Evolutionary conservation across 2,797 vertebrate genomes (phyloP), one percentile per base, ranked within the genome.

Genomic region (Ataeniobius toweri): DNA sequence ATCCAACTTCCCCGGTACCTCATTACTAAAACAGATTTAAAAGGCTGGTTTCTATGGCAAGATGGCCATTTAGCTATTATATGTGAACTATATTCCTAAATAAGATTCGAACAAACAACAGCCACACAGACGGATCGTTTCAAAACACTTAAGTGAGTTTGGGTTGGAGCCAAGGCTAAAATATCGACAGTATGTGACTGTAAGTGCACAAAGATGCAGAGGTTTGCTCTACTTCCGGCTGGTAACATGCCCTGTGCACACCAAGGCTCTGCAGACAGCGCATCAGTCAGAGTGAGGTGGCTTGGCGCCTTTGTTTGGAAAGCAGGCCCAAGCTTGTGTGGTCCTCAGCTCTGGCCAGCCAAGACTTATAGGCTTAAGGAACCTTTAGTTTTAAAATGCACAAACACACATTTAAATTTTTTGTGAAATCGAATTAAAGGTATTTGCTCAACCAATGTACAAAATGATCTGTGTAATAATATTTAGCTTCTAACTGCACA

Each of bases 261-360:
- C 80, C 85, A 88, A 92, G 83, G 91, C 90, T 91, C 87, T 87
- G 85, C 89, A 94, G 94, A 95, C 91, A 94, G 89, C 85, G 93
- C 91, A 94, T 95, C 95, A 94, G 86, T 96, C 95, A 95, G 76
- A 91, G 82, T 80, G 85, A 92, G 85, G 89, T 80, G 88, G 90
- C 85, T 93, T 84, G 89, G 90, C 77, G 89, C 92, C 88, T 95
- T 95, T 95, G 93, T 95, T 93, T 92, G 87, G 85, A 93, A 86
- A 90, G 90, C 91, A 88, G 88, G 90, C 86, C 91, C 81, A 85
- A 91, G 90, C 94, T 89, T 96, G 95, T 96, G 95, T 96, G 95
- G 95, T 96, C 95, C 90, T 84, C 75, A 74, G 82, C 88, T 87
- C 67, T 48, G 86, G 86, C 86, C 86, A 88, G 87, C 88, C 82